A percentile compares a stretch with the other conserved stretches of the same genome.
Conservation (phyloP, 1,140 invertebrate genomes). For the Panagrolaimus sp. region DNA sequence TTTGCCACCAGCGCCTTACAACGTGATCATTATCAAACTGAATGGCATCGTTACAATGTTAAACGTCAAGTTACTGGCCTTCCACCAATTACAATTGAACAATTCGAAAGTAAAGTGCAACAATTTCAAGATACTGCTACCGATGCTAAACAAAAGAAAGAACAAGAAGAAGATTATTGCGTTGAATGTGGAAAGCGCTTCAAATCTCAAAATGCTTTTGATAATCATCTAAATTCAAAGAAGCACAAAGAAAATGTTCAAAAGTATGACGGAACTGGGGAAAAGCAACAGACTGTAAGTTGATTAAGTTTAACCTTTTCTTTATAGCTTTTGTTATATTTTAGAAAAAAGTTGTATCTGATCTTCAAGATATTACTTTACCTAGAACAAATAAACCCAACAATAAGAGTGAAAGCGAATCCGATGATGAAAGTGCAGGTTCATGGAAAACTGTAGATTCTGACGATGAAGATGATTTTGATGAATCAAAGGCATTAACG, state of each 20-base stretch:
- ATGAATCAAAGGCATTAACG: slow-evolving; percentile 66
- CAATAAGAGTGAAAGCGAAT: slow-evolving; percentile 22
- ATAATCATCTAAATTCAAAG: slow-evolving; percentile 85
- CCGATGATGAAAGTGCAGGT: slow-evolving; percentile 38
- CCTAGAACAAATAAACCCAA: background rate
- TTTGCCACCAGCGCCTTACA: slow-evolving; percentile 77
- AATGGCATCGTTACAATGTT: slow-evolving; percentile 91
- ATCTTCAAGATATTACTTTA: no score
- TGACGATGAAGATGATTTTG: slow-evolving; percentile 70
- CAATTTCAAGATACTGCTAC: slow-evolving; percentile 17
- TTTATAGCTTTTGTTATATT: no score
- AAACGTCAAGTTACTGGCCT: slow-evolving; percentile 71
- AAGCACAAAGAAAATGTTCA: slow-evolving; percentile 72
- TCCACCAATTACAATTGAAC: slow-evolving; percentile 43
- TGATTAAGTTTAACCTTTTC: background rate
- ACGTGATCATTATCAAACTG: slow-evolving; percentile 74
- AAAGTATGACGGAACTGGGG: background rate
- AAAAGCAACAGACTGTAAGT: slow-evolving; percentile 16
- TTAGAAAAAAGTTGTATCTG: no score
- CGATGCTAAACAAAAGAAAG: slow-evolving; percentile 12
- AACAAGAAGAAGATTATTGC: slow-evolving; percentile 66
- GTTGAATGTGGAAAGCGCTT: slow-evolving; percentile 79
- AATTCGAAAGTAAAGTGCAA: slow-evolving; percentile 44
- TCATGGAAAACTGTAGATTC: slow-evolving; percentile 11
- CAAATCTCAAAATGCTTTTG: slow-evolving; percentile 73